Conservation (phyloP, 92 coral and sea anemone genomes). For the Scolanthus callimorphus region DNA sequence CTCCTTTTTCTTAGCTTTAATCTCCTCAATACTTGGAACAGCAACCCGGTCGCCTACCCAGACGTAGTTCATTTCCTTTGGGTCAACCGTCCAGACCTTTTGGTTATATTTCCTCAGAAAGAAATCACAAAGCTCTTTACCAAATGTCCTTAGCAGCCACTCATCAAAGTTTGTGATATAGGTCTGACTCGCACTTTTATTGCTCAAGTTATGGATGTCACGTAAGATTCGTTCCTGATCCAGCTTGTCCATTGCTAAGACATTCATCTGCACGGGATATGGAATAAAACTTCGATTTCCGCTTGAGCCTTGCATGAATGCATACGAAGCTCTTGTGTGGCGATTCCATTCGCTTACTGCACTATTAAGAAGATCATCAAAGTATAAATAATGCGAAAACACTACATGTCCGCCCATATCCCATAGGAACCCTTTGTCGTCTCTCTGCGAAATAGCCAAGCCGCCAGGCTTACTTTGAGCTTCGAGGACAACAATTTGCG, state of each 20-base stretch:
- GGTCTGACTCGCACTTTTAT: too few relatives aligned
- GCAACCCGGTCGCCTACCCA: slow-evolving; percentile 73
- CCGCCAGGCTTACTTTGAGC: slow-evolving; percentile 45
- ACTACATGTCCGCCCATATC: slow-evolving; percentile 73
- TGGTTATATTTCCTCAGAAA: slow-evolving; percentile 63
- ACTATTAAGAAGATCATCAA: slow-evolving; percentile 34
- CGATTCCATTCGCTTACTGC: slow-evolving; percentile 40
- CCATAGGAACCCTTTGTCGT: slow-evolving; percentile 57
- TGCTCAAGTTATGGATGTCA: slow-evolving; percentile 34
- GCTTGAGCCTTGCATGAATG: slow-evolving; percentile 61
- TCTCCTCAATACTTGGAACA: slow-evolving; percentile 43
- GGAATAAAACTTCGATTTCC: slow-evolving; percentile 50
- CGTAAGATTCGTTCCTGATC: slow-evolving; percentile 20
- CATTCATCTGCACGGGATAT: slow-evolving; percentile 45
- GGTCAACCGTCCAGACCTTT: slow-evolving; percentile 63
- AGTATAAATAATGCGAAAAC: slow-evolving; percentile 53
- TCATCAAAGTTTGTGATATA: slow-evolving; percentile 32
- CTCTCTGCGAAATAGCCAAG: slow-evolving; percentile 54
- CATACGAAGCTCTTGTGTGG: slow-evolving; percentile 44
- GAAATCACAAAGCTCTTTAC: slow-evolving; percentile 37
- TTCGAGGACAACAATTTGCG: slow-evolving; percentile 36
- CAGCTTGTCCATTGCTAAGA: slow-evolving; percentile 45
- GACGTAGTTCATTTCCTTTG: slow-evolving; percentile 47
- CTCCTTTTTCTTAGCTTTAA: slow-evolving; percentile 27
- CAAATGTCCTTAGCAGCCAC: slow-evolving; percentile 57